phyloP scores from a whole-genome alignment of 2,888 invertebrate genomes.

The Apodemia hepburni region DNA sequence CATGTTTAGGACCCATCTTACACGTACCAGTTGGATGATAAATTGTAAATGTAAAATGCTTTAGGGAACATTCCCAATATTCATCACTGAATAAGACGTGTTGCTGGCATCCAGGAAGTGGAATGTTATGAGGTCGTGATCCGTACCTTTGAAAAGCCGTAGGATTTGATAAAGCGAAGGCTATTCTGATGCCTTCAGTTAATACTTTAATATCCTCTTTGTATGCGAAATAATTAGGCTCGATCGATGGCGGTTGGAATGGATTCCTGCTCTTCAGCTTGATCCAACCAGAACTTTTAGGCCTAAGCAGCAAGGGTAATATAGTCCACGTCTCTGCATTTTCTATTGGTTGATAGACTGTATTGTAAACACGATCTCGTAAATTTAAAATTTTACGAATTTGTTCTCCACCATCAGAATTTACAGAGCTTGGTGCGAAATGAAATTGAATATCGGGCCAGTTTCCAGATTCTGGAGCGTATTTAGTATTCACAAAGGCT shows the following conservation, averaged over 20 bases:
- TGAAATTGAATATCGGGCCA: conserved; percentile 95
- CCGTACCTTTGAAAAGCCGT: conserved; percentile 90
- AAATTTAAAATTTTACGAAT: conserved; percentile 88
- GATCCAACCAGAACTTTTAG: conserved; percentile 94
- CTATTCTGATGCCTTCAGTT: conserved; percentile 92
- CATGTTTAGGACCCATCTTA: conserved; percentile 91
- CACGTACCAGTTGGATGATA: conserved; percentile 93
- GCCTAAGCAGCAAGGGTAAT: conserved; percentile 88
- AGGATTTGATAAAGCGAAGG: conserved; percentile 88
- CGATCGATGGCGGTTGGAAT: conserved; percentile 89
- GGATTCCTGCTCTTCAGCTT: conserved; percentile 90
- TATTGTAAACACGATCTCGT: conserved; percentile 90
- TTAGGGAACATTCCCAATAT: conserved; percentile 92
- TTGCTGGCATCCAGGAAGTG: conserved; percentile 90
- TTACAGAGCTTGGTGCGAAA: conserved; percentile 91
- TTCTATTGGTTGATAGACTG: conserved; percentile 90
- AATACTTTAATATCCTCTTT: conserved; percentile 89
- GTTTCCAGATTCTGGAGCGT: conserved; percentile 86
- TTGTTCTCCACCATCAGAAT: conserved; percentile 90
- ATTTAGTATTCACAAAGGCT: conserved; percentile 93
- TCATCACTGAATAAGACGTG: conserved; percentile 87
- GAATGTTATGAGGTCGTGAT: conserved; percentile 88
- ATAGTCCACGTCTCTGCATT: conserved; percentile 92
- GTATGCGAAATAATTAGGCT: conserved; percentile 95
- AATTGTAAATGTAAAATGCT: conserved; percentile 90